A percentile compares a stretch with the other conserved stretches of the same genome.
phyloP scores from a whole-genome alignment of 2,113 vertebrate species.

The Gasterosteus aculeatus region DNA sequence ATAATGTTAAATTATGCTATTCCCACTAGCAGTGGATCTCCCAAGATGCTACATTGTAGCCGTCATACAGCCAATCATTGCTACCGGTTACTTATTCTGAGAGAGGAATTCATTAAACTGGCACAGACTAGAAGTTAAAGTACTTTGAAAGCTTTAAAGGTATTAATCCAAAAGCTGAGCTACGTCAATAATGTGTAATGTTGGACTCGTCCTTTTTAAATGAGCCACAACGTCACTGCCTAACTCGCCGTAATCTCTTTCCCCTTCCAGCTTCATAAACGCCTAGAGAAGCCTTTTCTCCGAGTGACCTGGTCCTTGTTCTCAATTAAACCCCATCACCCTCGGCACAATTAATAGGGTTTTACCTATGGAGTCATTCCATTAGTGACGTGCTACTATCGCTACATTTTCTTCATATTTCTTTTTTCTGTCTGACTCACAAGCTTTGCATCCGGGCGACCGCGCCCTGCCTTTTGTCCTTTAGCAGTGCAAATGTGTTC shows the following conservation, averaged over 20 bases:
- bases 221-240: conserved; percentile 5
- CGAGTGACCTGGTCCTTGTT: conserved; percentile 32
- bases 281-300: conserved; percentile 20
- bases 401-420: conserved; percentile 6
- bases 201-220: conserved; percentile 34
- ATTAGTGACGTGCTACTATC: conserved; percentile 36
- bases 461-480: conserved; percentile 15
- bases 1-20: neutral
- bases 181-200: neutral
- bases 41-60: neutral
- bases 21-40: neutral
- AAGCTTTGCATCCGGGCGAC: neutral
- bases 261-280: conserved; percentile 20
- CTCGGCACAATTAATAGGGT: conserved; percentile 37
- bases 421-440: neutral
- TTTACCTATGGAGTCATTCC: conserved; percentile 43
- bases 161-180: conserved; percentile 8
- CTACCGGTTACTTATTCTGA: neutral
- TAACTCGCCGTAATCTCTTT: conserved; percentile 19
- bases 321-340: conserved; percentile 48
- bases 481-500: neutral
- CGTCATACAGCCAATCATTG: neutral
- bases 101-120: conserved; percentile 1
- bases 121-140: conserved; percentile 5
- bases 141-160: conserved; percentile 15